Conservation (phyloP, 35 echinoderm and acorn worm species). For the Heliocidaris tuberculata region DNA sequence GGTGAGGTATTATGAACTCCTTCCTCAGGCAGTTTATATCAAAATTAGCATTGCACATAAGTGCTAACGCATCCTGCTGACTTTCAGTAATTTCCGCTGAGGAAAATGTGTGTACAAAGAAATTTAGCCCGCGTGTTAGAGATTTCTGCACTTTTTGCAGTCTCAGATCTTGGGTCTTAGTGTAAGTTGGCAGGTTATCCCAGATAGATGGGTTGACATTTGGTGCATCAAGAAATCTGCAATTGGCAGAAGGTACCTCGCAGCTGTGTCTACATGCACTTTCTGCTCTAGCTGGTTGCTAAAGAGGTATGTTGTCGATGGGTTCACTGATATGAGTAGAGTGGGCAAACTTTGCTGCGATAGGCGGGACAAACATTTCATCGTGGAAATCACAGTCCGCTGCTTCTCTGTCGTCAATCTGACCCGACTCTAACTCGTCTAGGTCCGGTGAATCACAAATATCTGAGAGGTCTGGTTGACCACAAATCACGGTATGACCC, state of each 20-base stretch:
- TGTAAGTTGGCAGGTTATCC: not conserved
- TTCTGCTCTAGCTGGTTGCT: conserved; percentile 31
- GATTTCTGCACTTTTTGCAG: conserved; percentile 52
- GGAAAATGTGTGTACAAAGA: not conserved
- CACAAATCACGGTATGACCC: no score
- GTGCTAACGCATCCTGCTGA: conserved; percentile 20
- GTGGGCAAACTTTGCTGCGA: no score
- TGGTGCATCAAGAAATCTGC: conserved; percentile 42
- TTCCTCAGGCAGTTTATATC: conserved; percentile 37
- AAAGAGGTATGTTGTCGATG: not conserved
- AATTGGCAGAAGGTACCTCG: conserved; percentile 50
- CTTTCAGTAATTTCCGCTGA: not conserved
- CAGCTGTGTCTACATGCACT: conserved; percentile 21
- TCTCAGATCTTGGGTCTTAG: conserved; percentile 25
- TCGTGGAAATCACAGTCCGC: no score
- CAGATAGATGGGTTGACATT: conserved; percentile 48
- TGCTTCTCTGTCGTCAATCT: no score
- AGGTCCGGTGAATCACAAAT: no score
- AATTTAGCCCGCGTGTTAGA: conserved; percentile 36
- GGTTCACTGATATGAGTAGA: no score
- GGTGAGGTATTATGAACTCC: conserved; percentile 29
- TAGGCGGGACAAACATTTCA: no score
- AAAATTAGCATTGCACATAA: conserved; percentile 52
- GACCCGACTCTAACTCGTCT: no score
- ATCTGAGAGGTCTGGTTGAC: no score